A percentile compares a stretch with the other conserved stretches of the same genome.
Evolutionary conservation across 2,797 vertebrate species (phyloP).

Genomic region (Anolis apletophallus): DNA sequence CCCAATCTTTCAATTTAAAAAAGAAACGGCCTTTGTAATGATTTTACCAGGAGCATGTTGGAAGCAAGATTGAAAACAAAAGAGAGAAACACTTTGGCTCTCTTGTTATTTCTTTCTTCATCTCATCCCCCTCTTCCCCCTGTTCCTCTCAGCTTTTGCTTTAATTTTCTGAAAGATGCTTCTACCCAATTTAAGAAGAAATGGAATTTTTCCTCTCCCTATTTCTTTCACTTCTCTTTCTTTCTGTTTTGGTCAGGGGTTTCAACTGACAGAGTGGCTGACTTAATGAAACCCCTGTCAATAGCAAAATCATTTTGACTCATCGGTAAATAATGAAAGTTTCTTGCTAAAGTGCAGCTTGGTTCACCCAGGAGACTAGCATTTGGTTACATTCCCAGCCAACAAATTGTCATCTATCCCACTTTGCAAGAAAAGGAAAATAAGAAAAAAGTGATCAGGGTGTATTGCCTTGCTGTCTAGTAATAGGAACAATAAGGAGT

Average conservation of each 20-base stretch:
- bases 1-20: slow-evolving; percentile 90
- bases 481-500: neutral
- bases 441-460: neutral
- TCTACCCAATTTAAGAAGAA: slow-evolving; percentile 73
- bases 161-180: slow-evolving; percentile 71
- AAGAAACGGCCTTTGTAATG: slow-evolving; percentile 86
- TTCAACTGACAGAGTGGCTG: slow-evolving; percentile 60
- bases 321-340: slow-evolving; percentile 65
- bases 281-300: slow-evolving; percentile 70
- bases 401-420: slow-evolving; percentile 51
- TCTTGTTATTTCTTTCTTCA: slow-evolving; percentile 64
- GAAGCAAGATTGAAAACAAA: slow-evolving; percentile 81
- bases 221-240: slow-evolving; percentile 53
- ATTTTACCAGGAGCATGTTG: slow-evolving; percentile 84
- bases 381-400: slow-evolving; percentile 57
- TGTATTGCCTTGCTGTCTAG: slow-evolving; percentile 40
- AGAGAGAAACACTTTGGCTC: slow-evolving; percentile 74
- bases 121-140: slow-evolving; percentile 29
- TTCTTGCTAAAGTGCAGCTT: slow-evolving; percentile 57
- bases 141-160: slow-evolving; percentile 70
- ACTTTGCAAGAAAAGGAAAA: neutral
- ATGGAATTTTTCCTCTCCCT: slow-evolving; percentile 66
- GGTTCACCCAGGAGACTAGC: slow-evolving; percentile 47
- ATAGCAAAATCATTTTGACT: slow-evolving; percentile 68
- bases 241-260: slow-evolving; percentile 55